A percentile compares a stretch with the other conserved stretches of the same genome.
These are phyloP conservation scores for Nasonovia ribisnigri DNA, from an alignment of 2,888 invertebrate species.

Conservation along the genomic window DNA sequence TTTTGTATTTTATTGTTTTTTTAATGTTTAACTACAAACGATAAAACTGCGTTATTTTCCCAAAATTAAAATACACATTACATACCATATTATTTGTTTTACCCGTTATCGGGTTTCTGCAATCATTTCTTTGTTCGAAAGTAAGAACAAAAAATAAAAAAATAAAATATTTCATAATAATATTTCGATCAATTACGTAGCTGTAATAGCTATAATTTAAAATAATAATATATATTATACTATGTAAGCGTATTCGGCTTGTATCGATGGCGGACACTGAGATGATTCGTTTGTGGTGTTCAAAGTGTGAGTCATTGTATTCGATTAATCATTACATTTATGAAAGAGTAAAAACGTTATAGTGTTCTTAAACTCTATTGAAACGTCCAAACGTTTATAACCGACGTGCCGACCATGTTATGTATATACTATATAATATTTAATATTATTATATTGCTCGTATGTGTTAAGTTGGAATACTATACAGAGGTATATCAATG, in stretches of 20 bases:
- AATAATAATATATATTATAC: neutral
- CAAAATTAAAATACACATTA: neutral
- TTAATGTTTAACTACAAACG: neutral
- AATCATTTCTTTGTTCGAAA: neutral
- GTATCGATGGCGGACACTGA: neutral
- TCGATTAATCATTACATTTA: constrained; percentile 13
- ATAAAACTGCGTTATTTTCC: neutral
- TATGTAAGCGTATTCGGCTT: neutral
- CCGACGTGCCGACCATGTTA: neutral
- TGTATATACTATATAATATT: too few relatives aligned
- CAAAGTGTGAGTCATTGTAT: constrained; percentile 5
- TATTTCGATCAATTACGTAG: neutral
- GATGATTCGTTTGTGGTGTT: neutral
- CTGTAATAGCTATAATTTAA: neutral
- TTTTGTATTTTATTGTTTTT: neutral
- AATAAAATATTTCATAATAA: neutral
- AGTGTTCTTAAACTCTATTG: constrained; percentile 7
- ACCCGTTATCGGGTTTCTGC: neutral
- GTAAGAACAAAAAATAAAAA: neutral
- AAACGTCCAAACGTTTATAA: constrained; percentile 26
- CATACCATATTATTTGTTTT: neutral
- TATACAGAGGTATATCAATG: neutral
- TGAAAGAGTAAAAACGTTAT: neutral
- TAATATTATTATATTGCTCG: too few relatives aligned
- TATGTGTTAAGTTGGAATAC: neutral